Conservation (phyloP, 1,140 invertebrate species). For the Anagrus nilaparvatae region DNA sequence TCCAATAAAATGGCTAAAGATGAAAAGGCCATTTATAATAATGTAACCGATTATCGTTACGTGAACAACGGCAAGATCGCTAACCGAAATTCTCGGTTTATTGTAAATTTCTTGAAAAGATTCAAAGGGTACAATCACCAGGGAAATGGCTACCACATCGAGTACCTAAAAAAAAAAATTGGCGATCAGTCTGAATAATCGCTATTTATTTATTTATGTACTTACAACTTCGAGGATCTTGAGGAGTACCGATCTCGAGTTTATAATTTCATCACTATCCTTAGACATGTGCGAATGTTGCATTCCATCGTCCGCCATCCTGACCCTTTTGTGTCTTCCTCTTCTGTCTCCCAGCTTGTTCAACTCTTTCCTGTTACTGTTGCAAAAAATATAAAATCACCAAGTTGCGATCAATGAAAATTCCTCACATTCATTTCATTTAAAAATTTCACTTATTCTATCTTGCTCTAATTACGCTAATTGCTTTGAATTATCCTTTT, state of each 20-base stretch:
- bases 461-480: too few relatives aligned
- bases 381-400: too few relatives aligned
- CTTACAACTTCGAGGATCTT: slow-evolving; percentile 42
- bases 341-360: slow-evolving; percentile 39
- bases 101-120: slow-evolving; percentile 30
- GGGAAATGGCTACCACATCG: slow-evolving; percentile 41
- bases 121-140: slow-evolving; percentile 47
- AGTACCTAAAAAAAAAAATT: slow-evolving; percentile 32
- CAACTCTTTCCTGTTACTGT: too few relatives aligned
- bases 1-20: slow-evolving; percentile 48
- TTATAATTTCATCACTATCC: slow-evolving; percentile 24
- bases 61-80: slow-evolving; percentile 48
- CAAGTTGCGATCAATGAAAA: too few relatives aligned
- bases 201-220: slow-evolving; percentile 8
- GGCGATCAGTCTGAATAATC: not conserved
- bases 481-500: too few relatives aligned
- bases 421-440: too few relatives aligned
- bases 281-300: slow-evolving; percentile 31
- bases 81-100: slow-evolving; percentile 37
- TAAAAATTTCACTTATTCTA: too few relatives aligned
- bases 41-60: slow-evolving; percentile 48
- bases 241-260: slow-evolving; percentile 28
- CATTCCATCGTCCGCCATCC: slow-evolving; percentile 38
- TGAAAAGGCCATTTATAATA: slow-evolving; percentile 51
- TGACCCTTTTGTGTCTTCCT: slow-evolving; percentile 37